phyloP scores from a whole-genome alignment of 1,140 invertebrate species.

The Hycleus cichorii region DNA sequence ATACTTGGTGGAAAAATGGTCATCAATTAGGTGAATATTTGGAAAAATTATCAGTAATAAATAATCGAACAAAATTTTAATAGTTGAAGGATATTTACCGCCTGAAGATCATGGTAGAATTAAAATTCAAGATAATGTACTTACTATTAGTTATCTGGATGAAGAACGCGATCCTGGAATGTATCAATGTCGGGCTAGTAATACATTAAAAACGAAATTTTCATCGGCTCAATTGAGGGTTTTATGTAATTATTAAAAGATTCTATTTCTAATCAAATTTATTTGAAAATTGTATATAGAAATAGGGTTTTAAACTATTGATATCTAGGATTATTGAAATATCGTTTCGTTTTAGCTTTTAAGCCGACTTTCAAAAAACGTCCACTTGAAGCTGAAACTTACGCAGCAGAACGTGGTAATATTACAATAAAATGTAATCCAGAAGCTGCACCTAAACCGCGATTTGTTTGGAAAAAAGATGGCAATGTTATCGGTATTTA shows the following conservation, averaged over 20 bases:
- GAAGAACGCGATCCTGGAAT: constrained; percentile 82
- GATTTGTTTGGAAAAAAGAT: constrained; percentile 88
- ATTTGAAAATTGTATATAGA: no score
- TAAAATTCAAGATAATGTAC: constrained; percentile 76
- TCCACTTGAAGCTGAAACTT: constrained; percentile 80
- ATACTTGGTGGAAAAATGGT: constrained; percentile 88
- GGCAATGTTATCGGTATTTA: constrained; percentile 62
- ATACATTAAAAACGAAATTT: constrained; percentile 78
- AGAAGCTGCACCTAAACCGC: constrained; percentile 86
- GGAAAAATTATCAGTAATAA: neutral
- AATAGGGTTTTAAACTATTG: no score
- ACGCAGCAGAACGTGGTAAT: constrained; percentile 85
- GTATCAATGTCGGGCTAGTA: constrained; percentile 90
- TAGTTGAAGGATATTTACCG: constrained; percentile 52
- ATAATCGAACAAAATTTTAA: neutral
- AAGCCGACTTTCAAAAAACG: constrained; percentile 85
- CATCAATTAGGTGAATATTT: constrained; percentile 45
- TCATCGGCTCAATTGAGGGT: constrained; percentile 87
- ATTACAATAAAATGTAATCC: constrained; percentile 88
- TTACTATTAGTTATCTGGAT: constrained; percentile 73
- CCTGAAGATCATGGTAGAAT: constrained; percentile 66
- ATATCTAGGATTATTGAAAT: no score
- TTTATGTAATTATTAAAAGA: neutral
- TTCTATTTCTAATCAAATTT: no score
- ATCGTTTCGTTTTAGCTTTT: constrained; percentile 49